Conservation (phyloP, 2,113 vertebrate species). For the Pipa parva region DNA sequence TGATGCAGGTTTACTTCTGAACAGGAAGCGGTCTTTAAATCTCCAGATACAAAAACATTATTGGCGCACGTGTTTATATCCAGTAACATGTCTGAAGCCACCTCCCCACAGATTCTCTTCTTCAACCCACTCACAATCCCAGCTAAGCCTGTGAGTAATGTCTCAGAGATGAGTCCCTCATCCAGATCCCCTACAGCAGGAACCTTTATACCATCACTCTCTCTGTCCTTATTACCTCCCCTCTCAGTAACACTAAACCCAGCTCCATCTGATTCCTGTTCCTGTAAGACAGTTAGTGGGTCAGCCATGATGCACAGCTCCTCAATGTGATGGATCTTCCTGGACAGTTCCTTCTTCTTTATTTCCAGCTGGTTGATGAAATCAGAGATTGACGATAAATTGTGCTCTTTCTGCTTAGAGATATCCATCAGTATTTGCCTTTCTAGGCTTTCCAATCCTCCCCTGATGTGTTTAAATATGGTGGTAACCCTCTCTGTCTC, state of each 20-base stretch:
- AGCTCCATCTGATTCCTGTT: neutral
- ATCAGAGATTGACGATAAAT: neutral
- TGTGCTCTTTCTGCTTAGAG: neutral
- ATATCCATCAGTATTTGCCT: neutral
- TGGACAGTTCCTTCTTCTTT: neutral
- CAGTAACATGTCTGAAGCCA: neutral
- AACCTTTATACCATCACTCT: neutral
- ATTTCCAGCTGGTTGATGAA: neutral
- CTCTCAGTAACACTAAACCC: neutral
- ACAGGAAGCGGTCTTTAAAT: slow-evolving; percentile 2
- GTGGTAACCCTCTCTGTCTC: neutral
- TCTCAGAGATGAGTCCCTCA: slow-evolving; percentile 1
- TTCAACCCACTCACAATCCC: neutral
- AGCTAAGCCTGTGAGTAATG: neutral
- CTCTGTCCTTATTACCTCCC: neutral
- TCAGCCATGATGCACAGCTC: neutral
- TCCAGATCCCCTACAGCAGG: neutral
- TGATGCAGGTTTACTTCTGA: neutral
- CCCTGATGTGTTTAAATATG: neutral
- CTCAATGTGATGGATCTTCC: neutral
- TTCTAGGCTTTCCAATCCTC: neutral
- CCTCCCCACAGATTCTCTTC: neutral
- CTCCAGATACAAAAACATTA: slow-evolving; percentile 1
- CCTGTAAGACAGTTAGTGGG: neutral
- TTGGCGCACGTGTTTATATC: neutral